phyloP scores from a whole-genome alignment of 2,888 invertebrate species.

The Hyalella azteca region DNA sequence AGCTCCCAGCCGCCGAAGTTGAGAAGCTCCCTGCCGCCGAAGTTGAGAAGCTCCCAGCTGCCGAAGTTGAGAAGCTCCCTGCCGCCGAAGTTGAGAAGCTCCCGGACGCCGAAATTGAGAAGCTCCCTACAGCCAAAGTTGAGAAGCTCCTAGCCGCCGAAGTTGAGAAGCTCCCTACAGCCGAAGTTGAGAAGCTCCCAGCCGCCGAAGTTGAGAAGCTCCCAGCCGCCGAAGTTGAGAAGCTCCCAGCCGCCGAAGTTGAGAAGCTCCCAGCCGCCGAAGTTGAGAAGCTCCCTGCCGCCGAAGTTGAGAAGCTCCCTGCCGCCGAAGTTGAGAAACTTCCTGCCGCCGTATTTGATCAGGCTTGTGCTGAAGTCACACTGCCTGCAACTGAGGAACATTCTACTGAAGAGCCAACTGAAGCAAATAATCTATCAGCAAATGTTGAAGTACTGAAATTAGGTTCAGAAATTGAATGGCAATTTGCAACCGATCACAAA shows the following conservation, averaged over 20 bases:
- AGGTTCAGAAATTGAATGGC: no score
- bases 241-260: background rate
- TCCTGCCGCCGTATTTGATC: background rate
- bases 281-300: no score
- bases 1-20: background rate
- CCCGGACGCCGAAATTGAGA: background rate
- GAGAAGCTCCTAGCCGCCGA: background rate
- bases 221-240: background rate
- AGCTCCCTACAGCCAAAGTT: background rate
- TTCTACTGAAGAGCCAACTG: background rate
- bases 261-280: background rate
- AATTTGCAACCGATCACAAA: no score
- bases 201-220: background rate
- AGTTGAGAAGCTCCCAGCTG: background rate
- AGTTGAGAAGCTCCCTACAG: background rate
- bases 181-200: background rate
- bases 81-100: background rate
- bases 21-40: background rate
- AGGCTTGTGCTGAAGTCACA: background rate
- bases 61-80: background rate
- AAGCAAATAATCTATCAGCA: background rate
- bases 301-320: no score
- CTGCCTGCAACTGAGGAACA: background rate
- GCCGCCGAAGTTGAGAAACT: no score
- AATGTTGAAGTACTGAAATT: no score